A percentile compares a stretch with the other conserved stretches of the same genome.
Evolutionary conservation across 2,113 vertebrate genomes (phyloP).

Genomic region (Hydropotes inermis): DNA sequence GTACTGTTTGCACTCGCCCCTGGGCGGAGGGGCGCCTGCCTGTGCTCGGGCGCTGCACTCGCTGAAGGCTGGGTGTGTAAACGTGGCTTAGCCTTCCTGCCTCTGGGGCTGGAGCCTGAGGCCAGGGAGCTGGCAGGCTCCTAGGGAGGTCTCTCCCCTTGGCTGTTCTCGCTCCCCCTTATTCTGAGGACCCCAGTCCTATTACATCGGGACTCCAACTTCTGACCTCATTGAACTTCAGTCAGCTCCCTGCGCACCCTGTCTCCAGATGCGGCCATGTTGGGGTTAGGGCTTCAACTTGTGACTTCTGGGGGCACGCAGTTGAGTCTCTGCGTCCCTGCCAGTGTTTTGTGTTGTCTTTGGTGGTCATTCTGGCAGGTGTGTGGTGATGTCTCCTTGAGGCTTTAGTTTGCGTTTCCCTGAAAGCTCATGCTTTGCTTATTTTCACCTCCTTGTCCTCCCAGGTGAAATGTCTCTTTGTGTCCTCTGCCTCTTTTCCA

Average conservation of each 20-base stretch:
- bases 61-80: too few relatives aligned
- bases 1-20: fast-evolving
- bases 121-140: neutral
- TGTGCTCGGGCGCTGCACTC: fast-evolving
- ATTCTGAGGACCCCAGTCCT: neutral
- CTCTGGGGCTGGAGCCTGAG: neutral
- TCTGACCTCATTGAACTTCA: neutral
- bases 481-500: neutral
- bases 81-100: too few relatives aligned
- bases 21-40: neutral
- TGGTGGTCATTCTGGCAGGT: fast-evolving
- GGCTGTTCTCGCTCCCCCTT: neutral
- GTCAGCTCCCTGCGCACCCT: neutral
- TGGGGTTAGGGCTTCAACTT: neutral
- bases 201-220: neutral
- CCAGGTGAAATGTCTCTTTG: fast-evolving
- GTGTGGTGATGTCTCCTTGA: fast-evolving
- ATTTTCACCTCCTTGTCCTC: fast-evolving
- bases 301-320: fast-evolving
- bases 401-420: neutral
- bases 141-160: neutral
- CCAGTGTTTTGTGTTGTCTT: fast-evolving
- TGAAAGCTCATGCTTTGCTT: fast-evolving
- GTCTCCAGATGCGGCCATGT: neutral
- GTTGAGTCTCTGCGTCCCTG: neutral